Base-by-base conservation (phyloP, 2,797 vertebrate species). In the Betta splendens region DNA sequence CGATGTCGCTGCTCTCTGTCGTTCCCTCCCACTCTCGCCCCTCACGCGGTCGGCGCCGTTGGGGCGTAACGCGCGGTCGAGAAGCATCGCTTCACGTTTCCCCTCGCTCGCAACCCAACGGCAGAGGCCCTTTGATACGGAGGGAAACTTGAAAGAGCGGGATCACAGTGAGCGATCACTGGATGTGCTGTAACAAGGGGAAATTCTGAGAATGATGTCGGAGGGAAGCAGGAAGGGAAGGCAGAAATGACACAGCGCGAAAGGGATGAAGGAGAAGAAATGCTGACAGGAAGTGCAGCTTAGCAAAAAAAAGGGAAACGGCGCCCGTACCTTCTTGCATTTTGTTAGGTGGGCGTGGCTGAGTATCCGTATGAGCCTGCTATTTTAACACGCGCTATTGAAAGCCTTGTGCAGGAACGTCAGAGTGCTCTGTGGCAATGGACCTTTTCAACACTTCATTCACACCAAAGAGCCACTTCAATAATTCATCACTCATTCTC, bases 371-470 rank as follows among this genome's bases (percentile, higher is more conserved):
- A 25, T 53, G 38, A 78, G 75, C 53, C 60, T 56, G 64, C 56
- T 69, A 64, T 71, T 80, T 80, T 69, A 57, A 57, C 75, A 66
- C 44, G 18, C 26, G 58, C 51, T 33, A 59, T 26, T 65, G 67
- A 73, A 77, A 71, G 77, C 54, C 49, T 35, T 32, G 69, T 35
- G 64, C 74, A 45, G 64, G 46, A 75, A 75, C 40, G 75, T 77
- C 75, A 53, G 59, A 75, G 75, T 59, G 73, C 69, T 85, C 66
- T 5, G 63, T 77, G 78, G 86, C 83, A 84, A 81, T 72, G 77
- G 79, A 81, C 87, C 72, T 84, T 91, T 91, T 90, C 89, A 89
- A 87, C 87, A 88, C 88, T 87, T 87, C 87, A 88, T 90, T 91
- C 89, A 86, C 83, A 87, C 87, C 84, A 88, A 86, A 90, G 85